phyloP scores from a whole-genome alignment of 2,888 invertebrate species.

The Rhagium mordax region DNA sequence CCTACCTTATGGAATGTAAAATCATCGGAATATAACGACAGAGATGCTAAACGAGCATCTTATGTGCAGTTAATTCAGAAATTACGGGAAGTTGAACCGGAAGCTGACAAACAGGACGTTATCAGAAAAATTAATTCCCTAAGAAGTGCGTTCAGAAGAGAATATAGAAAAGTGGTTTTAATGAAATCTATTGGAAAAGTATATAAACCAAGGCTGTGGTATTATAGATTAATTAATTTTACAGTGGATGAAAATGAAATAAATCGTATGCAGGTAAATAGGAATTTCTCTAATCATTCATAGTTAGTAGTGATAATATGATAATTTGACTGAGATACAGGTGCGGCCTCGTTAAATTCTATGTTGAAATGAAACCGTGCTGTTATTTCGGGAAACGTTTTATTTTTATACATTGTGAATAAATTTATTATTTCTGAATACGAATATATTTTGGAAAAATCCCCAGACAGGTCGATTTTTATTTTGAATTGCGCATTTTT shows the following conservation, averaged over 20 bases:
- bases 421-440: too few relatives aligned
- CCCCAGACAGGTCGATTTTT: too few relatives aligned
- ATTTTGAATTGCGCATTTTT: too few relatives aligned
- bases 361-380: too few relatives aligned
- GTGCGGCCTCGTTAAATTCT: too few relatives aligned
- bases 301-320: too few relatives aligned
- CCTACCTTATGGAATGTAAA: constrained; percentile 9
- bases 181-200: constrained; percentile 4
- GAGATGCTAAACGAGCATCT: constrained; percentile 5
- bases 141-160: constrained; percentile 22
- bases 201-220: constrained; percentile 18
- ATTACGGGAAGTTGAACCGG: background rate
- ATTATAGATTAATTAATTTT: constrained; percentile 6
- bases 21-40: constrained; percentile 9
- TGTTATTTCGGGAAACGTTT: too few relatives aligned
- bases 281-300: too few relatives aligned
- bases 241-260: background rate
- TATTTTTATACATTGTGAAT: too few relatives aligned
- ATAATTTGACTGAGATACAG: too few relatives aligned
- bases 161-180: background rate
- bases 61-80: background rate
- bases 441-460: too few relatives aligned
- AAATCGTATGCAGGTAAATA: background rate
- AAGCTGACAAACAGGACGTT: background rate
- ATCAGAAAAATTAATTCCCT: constrained; percentile 18